phyloP scores from a whole-genome alignment of 2,113 vertebrate genomes.

The Percopsis transmontana region DNA sequence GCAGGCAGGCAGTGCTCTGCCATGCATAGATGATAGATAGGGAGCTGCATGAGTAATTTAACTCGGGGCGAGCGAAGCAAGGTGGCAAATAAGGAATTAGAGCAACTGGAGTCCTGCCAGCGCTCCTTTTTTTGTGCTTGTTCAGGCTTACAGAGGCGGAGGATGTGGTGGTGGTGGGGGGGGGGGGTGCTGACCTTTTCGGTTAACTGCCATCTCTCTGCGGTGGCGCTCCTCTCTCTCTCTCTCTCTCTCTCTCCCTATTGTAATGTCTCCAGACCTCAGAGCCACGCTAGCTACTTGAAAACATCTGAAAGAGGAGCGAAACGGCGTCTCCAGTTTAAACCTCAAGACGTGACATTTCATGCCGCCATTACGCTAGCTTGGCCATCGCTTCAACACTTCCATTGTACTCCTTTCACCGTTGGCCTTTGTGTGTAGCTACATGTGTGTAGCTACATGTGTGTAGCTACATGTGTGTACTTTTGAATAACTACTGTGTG shows the following conservation, averaged over 20 bases:
- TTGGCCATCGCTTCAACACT: too few species aligned
- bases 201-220: conserved; percentile 42
- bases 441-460: too few species aligned
- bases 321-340: neutral
- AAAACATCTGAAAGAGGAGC: conserved; percentile 37
- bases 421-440: too few species aligned
- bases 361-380: too few species aligned
- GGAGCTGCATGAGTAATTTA: conserved; percentile 37
- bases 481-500: too few species aligned
- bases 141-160: neutral
- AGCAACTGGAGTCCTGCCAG: conserved; percentile 36
- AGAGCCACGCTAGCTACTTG: conserved; percentile 47
- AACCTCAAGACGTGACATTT: too few species aligned
- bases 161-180: neutral
- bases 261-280: conserved; percentile 52
- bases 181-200: conserved; percentile 58
- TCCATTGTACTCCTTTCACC: too few species aligned
- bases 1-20: conserved; percentile 3
- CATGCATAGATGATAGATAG: conserved; percentile 26
- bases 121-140: conserved; percentile 5
- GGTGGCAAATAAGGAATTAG: conserved; percentile 35
- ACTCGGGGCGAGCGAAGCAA: conserved; percentile 29
- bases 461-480: too few species aligned
- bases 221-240: conserved; percentile 32
- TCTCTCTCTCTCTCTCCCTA: conserved; percentile 33